phyloP scores from a whole-genome alignment of 2,113 vertebrate genomes.

The Mormoops blainvillei region DNA sequence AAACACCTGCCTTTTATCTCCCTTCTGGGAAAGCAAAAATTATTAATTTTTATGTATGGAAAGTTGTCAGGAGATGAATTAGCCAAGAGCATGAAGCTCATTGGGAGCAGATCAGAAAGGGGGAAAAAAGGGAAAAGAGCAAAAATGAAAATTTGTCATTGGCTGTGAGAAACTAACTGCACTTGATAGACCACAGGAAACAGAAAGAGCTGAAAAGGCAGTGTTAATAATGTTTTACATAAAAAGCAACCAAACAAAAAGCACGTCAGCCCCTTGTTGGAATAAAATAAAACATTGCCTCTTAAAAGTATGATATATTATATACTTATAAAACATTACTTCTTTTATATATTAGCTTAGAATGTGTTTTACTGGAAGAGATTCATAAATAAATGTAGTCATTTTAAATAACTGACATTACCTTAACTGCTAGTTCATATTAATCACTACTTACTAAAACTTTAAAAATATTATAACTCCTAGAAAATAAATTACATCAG shows the following conservation, averaged over 20 bases:
- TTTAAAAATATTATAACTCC: neutral
- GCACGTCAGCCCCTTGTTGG: neutral
- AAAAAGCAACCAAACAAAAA: neutral
- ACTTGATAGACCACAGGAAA: neutral
- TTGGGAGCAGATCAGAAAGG: neutral
- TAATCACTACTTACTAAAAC: neutral
- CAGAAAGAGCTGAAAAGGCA: neutral
- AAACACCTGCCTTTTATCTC: constrained; percentile 17
- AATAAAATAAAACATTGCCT: neutral
- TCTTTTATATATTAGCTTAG: neutral
- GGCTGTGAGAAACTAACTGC: neutral
- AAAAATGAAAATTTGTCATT: neutral
- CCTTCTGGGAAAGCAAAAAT: neutral
- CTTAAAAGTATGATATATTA: neutral
- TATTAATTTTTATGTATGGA: neutral
- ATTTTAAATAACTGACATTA: neutral
- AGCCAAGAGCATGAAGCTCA: neutral
- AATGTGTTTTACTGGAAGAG: neutral
- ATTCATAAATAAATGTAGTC: neutral
- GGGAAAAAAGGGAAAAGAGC: neutral
- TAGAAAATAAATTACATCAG: neutral
- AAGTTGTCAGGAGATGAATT: neutral
- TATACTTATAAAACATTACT: neutral
- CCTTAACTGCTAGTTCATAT: neutral
- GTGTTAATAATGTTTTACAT: neutral